phyloP scores from a whole-genome alignment of 2,888 invertebrate genomes.

The Branchipolynoe longqiensis region DNA sequence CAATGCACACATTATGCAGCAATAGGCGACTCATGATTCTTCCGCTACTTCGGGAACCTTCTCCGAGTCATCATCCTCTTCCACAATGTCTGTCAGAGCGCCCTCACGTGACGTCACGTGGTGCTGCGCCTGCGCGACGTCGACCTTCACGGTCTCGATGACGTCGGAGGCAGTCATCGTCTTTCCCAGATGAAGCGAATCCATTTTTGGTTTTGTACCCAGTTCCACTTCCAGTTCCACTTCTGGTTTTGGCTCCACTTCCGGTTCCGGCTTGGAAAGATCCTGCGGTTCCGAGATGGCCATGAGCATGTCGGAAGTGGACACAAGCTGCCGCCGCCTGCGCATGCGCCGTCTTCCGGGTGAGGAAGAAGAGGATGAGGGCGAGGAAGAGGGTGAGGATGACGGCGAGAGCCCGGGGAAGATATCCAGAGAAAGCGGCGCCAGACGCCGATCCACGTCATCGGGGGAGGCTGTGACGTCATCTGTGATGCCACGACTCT shows the following conservation, averaged over 20 bases:
- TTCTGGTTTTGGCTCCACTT: not conserved
- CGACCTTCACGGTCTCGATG: not conserved
- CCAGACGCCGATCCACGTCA: not conserved
- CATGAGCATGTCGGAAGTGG: constrained; percentile 11
- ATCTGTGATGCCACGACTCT: not conserved
- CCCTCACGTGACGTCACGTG: not conserved
- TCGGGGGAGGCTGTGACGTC: not conserved
- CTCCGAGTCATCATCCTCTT: no score
- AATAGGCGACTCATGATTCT: no score
- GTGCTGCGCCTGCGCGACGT: not conserved
- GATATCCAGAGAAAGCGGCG: not conserved
- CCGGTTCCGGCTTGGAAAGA: not conserved
- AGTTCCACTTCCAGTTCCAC: not conserved
- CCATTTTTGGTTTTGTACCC: not conserved
- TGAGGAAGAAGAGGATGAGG: not conserved
- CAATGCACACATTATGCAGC: no score
- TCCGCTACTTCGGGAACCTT: no score
- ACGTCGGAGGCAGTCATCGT: not conserved
- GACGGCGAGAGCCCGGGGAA: not conserved
- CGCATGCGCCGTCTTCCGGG: not conserved
- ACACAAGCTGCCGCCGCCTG: constrained; percentile 3
- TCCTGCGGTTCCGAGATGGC: not conserved
- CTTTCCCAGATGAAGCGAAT: no score
- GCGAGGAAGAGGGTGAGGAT: not conserved
- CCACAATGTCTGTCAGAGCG: not conserved